phyloP scores from a whole-genome alignment of 2,797 vertebrate genomes.

The Thalassophryne amazonica region DNA sequence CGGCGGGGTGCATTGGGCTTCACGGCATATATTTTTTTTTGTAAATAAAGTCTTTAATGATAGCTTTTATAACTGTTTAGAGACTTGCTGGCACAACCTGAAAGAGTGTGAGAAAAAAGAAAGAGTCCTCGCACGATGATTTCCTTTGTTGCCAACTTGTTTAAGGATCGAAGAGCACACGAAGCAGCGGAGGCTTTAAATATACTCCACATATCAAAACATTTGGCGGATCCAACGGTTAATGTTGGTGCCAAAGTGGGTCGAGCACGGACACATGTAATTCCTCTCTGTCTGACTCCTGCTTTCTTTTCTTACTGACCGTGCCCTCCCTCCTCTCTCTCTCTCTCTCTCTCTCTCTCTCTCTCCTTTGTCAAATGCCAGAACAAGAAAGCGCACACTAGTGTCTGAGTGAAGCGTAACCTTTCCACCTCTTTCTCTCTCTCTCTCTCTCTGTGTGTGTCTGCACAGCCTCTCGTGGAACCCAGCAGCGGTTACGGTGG shows the following conservation, averaged over 20 bases:
- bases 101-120: constrained; percentile 40
- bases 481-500: constrained; percentile 34
- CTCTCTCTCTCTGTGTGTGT: constrained; percentile 50
- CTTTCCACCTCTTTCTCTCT: constrained; percentile 55
- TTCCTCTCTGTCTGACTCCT: constrained; percentile 28
- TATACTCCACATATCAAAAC: constrained; percentile 57
- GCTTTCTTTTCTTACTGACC: constrained; percentile 28
- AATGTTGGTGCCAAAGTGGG: constrained; percentile 27
- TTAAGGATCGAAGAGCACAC: constrained; percentile 54
- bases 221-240: constrained; percentile 49
- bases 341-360: constrained; percentile 2
- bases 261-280: constrained; percentile 22
- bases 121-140: constrained; percentile 44
- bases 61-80: constrained; percentile 62
- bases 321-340: constrained; percentile 16
- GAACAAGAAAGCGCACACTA: constrained; percentile 30
- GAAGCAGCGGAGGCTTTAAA: constrained; percentile 44
- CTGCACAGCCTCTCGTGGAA: constrained; percentile 52
- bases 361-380: constrained; percentile 51
- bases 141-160: constrained; percentile 64
- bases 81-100: constrained; percentile 55
- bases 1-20: constrained; percentile 46
- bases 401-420: constrained; percentile 66
- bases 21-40: constrained; percentile 52
- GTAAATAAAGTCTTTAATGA: constrained; percentile 66